Evolutionary conservation across 2,113 vertebrate species (phyloP).

Genomic region (Amblyopsis rosae): DNA sequence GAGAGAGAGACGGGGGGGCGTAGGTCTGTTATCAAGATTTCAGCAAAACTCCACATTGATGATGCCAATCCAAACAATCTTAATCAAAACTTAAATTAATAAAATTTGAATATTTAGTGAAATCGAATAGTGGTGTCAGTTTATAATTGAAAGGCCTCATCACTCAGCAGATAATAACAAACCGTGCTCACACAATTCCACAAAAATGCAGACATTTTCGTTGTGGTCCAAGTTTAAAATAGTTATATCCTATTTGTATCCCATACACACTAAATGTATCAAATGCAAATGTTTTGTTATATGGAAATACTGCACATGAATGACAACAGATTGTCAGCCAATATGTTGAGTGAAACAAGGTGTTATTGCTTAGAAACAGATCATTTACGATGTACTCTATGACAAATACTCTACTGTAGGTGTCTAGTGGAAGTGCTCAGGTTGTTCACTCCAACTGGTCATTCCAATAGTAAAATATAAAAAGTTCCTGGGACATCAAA

Average conservation of each 20-base stretch:
- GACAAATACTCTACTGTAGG: conserved; percentile 40
- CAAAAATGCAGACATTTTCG: too few relatives aligned
- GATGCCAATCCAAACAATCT: conserved; percentile 7
- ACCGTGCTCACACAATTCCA: too few relatives aligned
- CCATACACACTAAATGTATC: too few relatives aligned
- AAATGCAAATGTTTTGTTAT: background rate
- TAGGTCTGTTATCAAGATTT: conserved; percentile 66
- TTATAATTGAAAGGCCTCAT: too few relatives aligned
- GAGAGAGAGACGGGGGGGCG: conserved; percentile 33
- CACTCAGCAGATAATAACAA: too few relatives aligned
- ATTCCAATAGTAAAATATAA: conserved; percentile 39
- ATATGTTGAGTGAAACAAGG: conserved; percentile 11
- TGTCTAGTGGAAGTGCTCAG: conserved; percentile 8
- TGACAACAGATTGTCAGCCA: background rate
- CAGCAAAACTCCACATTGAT: conserved; percentile 44
- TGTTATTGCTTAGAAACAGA: background rate
- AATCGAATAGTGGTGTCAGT: too few relatives aligned
- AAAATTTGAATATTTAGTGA: too few relatives aligned
- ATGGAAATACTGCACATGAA: background rate
- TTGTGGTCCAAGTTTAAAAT: too few relatives aligned
- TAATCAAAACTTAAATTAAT: too few relatives aligned
- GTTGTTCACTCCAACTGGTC: conserved; percentile 36
- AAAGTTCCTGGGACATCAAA: conserved; percentile 61
- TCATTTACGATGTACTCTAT: background rate
- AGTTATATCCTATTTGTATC: too few relatives aligned